Conservation (phyloP, 2,797 vertebrate species). For the Apodemus agrarius region DNA sequence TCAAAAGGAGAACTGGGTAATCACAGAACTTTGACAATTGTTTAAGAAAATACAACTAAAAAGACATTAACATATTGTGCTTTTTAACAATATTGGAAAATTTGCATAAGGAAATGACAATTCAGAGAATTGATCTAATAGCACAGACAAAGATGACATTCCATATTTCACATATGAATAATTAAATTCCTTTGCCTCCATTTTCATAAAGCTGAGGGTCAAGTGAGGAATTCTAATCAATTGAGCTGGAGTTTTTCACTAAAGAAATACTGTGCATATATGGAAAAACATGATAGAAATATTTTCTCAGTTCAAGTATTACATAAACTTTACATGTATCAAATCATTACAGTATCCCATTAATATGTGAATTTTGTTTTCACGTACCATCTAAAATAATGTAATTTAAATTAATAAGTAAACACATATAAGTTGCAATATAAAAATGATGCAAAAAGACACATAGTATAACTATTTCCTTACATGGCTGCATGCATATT, state of each 20-base stretch:
- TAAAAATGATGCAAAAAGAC: neutral
- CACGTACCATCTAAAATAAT: neutral
- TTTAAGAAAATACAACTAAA: neutral
- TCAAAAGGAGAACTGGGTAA: neutral
- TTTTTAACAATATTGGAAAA: neutral
- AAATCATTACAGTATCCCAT: neutral
- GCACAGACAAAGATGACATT: neutral
- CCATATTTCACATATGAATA: neutral
- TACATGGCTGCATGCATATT: neutral
- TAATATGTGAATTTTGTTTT: neutral
- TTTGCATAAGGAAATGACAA: neutral
- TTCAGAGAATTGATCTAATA: conserved; percentile 1
- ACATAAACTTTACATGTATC: neutral
- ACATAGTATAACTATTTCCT: neutral
- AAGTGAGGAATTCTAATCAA: neutral
- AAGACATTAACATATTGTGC: neutral
- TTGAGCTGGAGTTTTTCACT: neutral
- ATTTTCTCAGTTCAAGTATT: neutral
- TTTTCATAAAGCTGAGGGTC: neutral
- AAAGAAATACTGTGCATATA: neutral
- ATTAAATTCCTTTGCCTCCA: neutral
- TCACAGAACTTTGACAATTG: neutral
- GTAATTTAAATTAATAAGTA: neutral
- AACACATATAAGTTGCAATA: neutral
- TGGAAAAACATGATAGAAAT: neutral